Evolutionary conservation across 2,888 invertebrate genomes (phyloP), one percentile per base, ranked within the genome.

Genomic region (Tetragonula carbonaria): DNA sequence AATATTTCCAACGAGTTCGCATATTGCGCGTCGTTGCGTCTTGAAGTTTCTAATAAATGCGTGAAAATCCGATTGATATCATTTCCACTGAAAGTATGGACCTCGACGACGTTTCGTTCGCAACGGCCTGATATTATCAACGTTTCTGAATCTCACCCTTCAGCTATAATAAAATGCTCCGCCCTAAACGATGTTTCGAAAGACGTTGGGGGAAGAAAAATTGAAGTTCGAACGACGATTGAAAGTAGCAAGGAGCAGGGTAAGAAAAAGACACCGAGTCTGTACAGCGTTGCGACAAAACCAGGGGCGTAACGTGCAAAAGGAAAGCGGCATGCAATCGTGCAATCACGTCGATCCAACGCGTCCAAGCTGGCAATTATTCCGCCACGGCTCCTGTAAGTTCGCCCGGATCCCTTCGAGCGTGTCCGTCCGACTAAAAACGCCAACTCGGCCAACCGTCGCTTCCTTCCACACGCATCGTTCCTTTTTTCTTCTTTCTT

Each of bases 351-450:
- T 87, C 85, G 85, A 88, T 87, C 86, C 85, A 84, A 86, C 89
- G 86, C 86, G 90, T 77, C 84, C 86, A 82, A 84, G 74, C 80
- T 80, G 66, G 77, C 87, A 88, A 91, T 90, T 90, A 90, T 88
- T 80, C 68, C 71, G 82, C 82, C 76, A 78, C 82, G 71, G 83
- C 84, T 86, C 80, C 84, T 55, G 77, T 79, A 67, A 86, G 81
- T 87, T 86, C 86, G 74, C 71, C 74, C 76, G 71, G 84, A 84
- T 84, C 86, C 86, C 86, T 84, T 89, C 87, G 87, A 91, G 82
- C 91, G 90, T 91, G 83, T 90, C 87, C 84, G 74, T 86, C 79
- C 85, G 82, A 87, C 87, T 83, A 88, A 86, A 83, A 90, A 91
- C 86, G 86, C 83, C 78, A 84, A 85, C 86, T 89, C 84, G 87